These are phyloP conservation scores for Dendropsophus ebraccatus DNA, from an alignment of 2,113 vertebrate genomes.

Conservation along the genomic window DNA sequence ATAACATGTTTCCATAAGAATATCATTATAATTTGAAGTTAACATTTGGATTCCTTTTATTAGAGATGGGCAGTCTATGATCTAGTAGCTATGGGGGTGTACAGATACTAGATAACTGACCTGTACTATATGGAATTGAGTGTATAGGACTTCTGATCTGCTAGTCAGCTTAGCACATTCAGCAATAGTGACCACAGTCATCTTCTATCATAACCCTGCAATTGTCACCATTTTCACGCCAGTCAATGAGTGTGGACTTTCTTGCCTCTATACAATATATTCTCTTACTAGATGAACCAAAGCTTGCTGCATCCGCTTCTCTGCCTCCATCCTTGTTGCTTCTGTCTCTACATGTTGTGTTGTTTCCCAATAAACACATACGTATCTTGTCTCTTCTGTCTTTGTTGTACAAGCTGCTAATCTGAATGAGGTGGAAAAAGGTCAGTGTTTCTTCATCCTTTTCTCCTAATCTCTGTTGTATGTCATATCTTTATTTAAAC, in stretches of 20 bases:
- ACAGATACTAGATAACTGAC: not conserved
- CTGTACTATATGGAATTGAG: not conserved
- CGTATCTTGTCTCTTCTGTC: slow-evolving; percentile 87
- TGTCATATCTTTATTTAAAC: not conserved
- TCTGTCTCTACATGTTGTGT: slow-evolving; percentile 75
- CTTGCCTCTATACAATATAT: not conserved
- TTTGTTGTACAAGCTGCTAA: slow-evolving; percentile 93
- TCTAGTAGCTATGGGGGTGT: not conserved
- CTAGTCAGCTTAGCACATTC: not conserved
- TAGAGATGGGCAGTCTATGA: not conserved
- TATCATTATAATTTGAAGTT: not conserved
- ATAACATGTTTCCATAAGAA: not conserved
- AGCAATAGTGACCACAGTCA: not conserved
- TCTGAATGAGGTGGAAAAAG: slow-evolving; percentile 99
- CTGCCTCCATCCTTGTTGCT: slow-evolving; percentile 69
- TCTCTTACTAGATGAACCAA: not conserved
- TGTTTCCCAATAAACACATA: slow-evolving; percentile 77
- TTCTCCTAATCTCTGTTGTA: slow-evolving; percentile 2
- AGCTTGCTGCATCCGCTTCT: slow-evolving; percentile 57
- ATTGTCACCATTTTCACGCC: not conserved
- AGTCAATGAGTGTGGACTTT: slow-evolving; percentile 2
- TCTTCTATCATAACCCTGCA: not conserved
- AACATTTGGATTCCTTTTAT: not conserved
- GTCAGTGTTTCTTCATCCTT: slow-evolving; percentile 88
- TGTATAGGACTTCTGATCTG: not conserved